phyloP scores from a whole-genome alignment of 2,797 vertebrate genomes.

The Catharus ustulatus region DNA sequence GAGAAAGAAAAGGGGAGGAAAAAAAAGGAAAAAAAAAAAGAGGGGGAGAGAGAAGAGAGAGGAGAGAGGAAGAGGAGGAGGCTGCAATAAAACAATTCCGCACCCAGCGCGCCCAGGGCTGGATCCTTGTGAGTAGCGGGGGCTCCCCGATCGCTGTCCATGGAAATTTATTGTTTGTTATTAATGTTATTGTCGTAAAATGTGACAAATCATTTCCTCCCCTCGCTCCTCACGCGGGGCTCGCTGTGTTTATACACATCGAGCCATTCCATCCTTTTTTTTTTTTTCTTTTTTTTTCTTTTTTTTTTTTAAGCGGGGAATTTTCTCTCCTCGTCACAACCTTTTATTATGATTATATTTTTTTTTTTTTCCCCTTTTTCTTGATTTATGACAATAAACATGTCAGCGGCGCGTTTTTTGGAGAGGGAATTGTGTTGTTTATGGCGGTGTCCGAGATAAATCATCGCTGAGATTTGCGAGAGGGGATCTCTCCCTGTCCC shows the following conservation, averaged over 20 bases:
- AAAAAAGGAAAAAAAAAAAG: too few relatives aligned
- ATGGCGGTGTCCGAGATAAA: slow-evolving; percentile 89
- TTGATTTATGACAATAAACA: neutral
- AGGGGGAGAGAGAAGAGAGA: too few relatives aligned
- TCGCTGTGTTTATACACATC: slow-evolving; percentile 77
- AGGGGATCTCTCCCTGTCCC: slow-evolving; percentile 59
- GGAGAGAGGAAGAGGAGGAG: too few relatives aligned
- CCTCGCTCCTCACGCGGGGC: slow-evolving; percentile 79
- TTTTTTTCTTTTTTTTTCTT: slow-evolving; percentile 7
- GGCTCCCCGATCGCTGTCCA: slow-evolving; percentile 66
- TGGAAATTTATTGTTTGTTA: slow-evolving; percentile 93
- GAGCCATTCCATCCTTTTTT: slow-evolving; percentile 79
- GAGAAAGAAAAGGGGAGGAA: too few relatives aligned
- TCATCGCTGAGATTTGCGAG: slow-evolving; percentile 84
- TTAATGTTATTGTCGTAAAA: slow-evolving; percentile 95
- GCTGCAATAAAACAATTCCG: too few relatives aligned
- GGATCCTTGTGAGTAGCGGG: too few relatives aligned
- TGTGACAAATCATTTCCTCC: slow-evolving; percentile 92
- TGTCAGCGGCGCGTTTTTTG: slow-evolving; percentile 78
- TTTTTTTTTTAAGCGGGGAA: slow-evolving; percentile 46
- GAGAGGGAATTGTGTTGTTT: slow-evolving; percentile 91
- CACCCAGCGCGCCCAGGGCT: too few relatives aligned
- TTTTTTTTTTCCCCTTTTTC: neutral
- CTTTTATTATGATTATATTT: too few relatives aligned
- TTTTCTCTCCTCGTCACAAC: too few relatives aligned